phyloP scores from a whole-genome alignment of 2,888 invertebrate genomes.

The Cantharis flavilabris region DNA sequence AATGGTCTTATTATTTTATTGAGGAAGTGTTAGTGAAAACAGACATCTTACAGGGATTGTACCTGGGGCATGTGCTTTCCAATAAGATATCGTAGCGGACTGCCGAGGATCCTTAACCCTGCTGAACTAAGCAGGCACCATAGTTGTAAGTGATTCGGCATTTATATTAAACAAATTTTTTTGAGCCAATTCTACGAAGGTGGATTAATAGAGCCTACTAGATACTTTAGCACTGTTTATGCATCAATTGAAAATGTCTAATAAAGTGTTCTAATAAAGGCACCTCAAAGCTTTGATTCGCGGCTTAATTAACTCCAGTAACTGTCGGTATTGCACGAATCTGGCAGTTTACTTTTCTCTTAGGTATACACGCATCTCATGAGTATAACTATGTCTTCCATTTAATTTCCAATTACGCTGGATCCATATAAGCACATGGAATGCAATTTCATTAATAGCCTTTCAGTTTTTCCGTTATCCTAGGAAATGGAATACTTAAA shows the following conservation, averaged over 20 bases:
- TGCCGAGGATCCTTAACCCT: no score
- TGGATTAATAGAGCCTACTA: not conserved
- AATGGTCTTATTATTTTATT: no score
- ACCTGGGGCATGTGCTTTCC: no score
- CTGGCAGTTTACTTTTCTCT: not conserved
- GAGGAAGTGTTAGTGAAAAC: no score
- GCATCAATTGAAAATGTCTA: not conserved
- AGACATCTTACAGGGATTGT: no score
- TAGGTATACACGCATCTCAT: conserved; percentile 1
- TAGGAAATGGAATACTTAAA: conserved; percentile 20
- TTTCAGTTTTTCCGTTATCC: conserved; percentile 29
- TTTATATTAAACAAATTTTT: no score
- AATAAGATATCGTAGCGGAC: no score
- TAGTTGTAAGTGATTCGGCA: no score
- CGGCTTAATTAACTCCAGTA: not conserved
- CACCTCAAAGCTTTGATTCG: not conserved
- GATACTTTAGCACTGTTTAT: not conserved
- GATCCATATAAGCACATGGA: conserved; percentile 23
- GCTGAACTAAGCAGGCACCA: no score
- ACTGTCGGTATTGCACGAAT: not conserved
- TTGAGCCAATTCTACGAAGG: not conserved
- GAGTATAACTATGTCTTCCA: conserved; percentile 16
- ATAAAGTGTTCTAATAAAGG: not conserved
- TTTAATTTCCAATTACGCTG: conserved; percentile 29
- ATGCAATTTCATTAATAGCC: conserved; percentile 24